phyloP scores from a whole-genome alignment of 2,113 vertebrate genomes.

The Pteruthius melanotis region DNA sequence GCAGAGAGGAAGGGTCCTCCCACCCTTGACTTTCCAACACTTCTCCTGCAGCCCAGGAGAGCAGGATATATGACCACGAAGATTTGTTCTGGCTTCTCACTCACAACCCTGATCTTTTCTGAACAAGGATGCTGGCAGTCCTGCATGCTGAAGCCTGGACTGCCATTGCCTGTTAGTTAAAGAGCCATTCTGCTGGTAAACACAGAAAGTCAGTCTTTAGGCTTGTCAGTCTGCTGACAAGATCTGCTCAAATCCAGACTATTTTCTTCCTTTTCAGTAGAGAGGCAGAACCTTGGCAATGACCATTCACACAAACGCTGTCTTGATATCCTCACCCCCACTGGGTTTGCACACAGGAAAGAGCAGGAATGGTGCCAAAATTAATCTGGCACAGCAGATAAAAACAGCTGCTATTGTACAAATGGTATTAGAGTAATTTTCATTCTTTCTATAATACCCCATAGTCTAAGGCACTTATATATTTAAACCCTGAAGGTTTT shows the following conservation, averaged over 20 bases:
- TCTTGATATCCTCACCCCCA: background rate
- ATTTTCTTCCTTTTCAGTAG: background rate
- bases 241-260: background rate
- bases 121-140: background rate
- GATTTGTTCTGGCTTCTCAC: background rate
- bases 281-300: background rate
- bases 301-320: background rate
- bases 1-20: background rate
- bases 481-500: background rate
- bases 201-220: background rate
- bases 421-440: background rate
- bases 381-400: background rate
- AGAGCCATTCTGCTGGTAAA: background rate
- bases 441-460: background rate
- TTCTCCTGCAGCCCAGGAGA: background rate
- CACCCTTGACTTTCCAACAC: background rate
- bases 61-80: background rate
- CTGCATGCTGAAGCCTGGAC: background rate
- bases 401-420: conserved; percentile 23
- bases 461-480: background rate
- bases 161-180: background rate
- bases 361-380: background rate
- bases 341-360: background rate
- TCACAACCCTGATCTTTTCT: background rate
- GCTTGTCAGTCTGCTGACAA: background rate